Base-by-base conservation (phyloP, 1,140 invertebrate species). In the Lethrus apterus region DNA sequence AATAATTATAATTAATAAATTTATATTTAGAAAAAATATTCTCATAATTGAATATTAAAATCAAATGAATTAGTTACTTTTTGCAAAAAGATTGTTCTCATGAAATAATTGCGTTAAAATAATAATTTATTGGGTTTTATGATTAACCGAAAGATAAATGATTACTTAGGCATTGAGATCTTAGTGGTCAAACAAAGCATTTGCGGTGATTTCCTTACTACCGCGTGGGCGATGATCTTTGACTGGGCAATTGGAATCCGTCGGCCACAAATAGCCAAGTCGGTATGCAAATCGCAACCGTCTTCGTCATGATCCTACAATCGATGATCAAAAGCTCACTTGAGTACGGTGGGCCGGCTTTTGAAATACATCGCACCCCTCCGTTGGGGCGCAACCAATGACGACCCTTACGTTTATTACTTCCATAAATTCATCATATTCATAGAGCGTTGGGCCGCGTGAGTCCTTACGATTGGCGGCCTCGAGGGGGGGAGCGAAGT, bases 391-490 rank as follows among this genome's bases (percentile, higher is more conserved):
- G 70, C 68, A 64, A 69, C 70, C 69, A 71, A 71, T 71, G 64
- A 66, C 68, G 68, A 63, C 68, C 66, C 66, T 68, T 66, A 63
- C 63, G 71, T 73, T 72, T 73, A 73, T 73, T 72, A 73, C 70
- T 72, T 73, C 71, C 71, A 73, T 73, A 73, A 73, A 73, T 73
- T 51, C 70, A 72, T 73, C 70, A 72, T 72, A 73, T 71, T 44
- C 44, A 51, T 47, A 46, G 34, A 24, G 32, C 46, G 35, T 7
- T 18, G 18, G 49, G 33, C 10, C 26, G 41, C 23, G 29, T 15
- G 19, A 9, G 5, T 58, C 62, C 63, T 67, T 66, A 66, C 70
- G 68, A 73, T 73, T 73, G 71, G 71, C 65, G 44, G 44, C 19
- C 23, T 40, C 35, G 35, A 23, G 17, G 48, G 53, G 24, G 32